Evolutionary conservation across 1,140 invertebrate species (phyloP).

Genomic region (Dreissena rostriformis): DNA sequence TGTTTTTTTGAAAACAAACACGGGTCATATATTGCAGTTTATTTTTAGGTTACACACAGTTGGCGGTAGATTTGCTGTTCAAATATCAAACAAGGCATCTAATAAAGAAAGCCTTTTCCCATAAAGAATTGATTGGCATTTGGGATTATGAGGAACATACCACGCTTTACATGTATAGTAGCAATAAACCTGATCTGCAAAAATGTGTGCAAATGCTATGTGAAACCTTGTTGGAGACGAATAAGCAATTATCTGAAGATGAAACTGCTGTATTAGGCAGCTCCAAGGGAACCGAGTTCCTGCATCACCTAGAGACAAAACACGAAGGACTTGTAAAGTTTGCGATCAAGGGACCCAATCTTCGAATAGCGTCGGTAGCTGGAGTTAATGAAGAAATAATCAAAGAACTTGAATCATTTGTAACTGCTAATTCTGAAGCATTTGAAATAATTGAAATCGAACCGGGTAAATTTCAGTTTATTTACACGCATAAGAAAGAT

Average conservation of each 20-base stretch:
- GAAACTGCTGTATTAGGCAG: not conserved
- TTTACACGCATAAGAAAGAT: too few species aligned
- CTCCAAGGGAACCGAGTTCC: not conserved
- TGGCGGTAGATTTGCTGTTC: conserved; percentile 9
- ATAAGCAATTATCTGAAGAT: not conserved
- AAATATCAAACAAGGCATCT: not conserved
- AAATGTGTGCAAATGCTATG: not conserved
- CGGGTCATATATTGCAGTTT: too few species aligned
- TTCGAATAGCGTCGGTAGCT: conserved; percentile 1
- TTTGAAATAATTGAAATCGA: too few species aligned
- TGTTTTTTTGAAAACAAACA: too few species aligned
- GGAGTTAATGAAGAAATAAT: conserved; percentile 13
- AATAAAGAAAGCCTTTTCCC: conserved; percentile 11
- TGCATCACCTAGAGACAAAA: conserved; percentile 7
- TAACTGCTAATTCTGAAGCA: too few species aligned
- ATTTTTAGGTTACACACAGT: too few species aligned
- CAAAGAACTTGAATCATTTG: conserved; percentile 5
- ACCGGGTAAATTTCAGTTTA: too few species aligned
- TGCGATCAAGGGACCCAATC: not conserved
- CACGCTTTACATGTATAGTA: conserved; percentile 20
- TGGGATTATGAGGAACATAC: not conserved
- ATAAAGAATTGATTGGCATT: conserved; percentile 20
- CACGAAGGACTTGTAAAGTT: conserved; percentile 10
- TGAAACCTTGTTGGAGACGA: not conserved
- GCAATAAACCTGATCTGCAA: conserved; percentile 19